Conservation (phyloP, 1,140 invertebrate genomes). For the Dendrolimus kikuchii region DNA sequence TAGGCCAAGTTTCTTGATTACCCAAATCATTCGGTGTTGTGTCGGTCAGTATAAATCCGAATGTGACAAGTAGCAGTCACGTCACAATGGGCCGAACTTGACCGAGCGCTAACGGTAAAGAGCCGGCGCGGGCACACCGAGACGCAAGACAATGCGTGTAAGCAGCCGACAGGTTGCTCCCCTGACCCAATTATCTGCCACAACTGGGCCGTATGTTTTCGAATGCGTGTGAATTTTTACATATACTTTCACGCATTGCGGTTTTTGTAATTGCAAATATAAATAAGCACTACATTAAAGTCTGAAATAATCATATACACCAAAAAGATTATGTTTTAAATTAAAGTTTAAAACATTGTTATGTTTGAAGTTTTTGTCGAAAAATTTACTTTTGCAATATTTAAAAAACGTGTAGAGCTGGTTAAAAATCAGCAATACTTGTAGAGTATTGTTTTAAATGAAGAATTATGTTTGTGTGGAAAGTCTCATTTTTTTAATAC, state of each 20-base stretch:
- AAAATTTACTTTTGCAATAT: no score
- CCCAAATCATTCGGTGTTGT: no score
- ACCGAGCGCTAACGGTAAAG: slow-evolving; percentile 56
- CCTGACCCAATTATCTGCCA: slow-evolving; percentile 57
- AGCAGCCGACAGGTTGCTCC: slow-evolving; percentile 57
- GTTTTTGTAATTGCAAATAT: neutral
- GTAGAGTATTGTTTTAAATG: no score
- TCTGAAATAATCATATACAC: no score
- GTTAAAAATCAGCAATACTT: no score
- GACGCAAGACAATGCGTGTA: slow-evolving; percentile 61
- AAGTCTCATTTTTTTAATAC: no score
- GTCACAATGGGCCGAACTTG: slow-evolving; percentile 51
- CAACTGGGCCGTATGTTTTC: slow-evolving; percentile 44
- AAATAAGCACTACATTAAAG: no score
- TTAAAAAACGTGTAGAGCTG: no score
- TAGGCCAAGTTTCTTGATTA: neutral
- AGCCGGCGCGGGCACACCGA: slow-evolving; percentile 17
- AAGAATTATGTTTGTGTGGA: no score
- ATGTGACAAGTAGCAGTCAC: slow-evolving; percentile 34
- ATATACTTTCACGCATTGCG: slow-evolving; percentile 29
- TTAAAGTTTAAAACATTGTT: no score
- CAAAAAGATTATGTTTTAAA: neutral
- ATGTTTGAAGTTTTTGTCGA: no score
- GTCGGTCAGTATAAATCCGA: slow-evolving; percentile 23
- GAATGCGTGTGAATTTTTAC: slow-evolving; percentile 46